phyloP scores from a whole-genome alignment of 2,888 invertebrate species.

The Acheta domesticus region DNA sequence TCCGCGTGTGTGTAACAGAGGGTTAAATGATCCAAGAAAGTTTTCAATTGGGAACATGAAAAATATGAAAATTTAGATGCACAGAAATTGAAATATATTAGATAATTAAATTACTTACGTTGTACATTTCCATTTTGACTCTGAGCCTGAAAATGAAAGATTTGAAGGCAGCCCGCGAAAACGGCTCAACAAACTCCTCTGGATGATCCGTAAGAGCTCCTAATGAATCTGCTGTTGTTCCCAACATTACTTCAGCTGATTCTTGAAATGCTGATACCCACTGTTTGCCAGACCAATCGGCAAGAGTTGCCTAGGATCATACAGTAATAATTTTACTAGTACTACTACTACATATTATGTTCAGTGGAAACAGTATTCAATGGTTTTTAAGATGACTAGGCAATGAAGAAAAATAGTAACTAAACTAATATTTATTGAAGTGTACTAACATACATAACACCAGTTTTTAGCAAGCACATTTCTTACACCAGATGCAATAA shows the following conservation, averaged over 20 bases:
- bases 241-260: conserved; percentile 73
- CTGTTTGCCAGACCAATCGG: conserved; percentile 81
- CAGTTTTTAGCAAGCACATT: too few relatives aligned
- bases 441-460: too few relatives aligned
- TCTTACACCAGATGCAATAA: too few relatives aligned
- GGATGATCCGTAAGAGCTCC: conserved; percentile 63
- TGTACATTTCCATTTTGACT: conserved; percentile 86
- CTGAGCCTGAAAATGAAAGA: conserved; percentile 79
- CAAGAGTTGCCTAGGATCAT: conserved; percentile 68
- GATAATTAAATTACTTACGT: conserved; percentile 54
- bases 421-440: too few relatives aligned
- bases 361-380: neutral
- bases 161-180: conserved; percentile 73
- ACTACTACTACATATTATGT: neutral
- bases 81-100: too few relatives aligned
- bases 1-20: too few relatives aligned
- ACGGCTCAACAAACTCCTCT: conserved; percentile 62
- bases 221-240: conserved; percentile 67
- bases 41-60: too few relatives aligned
- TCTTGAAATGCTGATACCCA: conserved; percentile 92
- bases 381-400: neutral
- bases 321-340: conserved; percentile 20
- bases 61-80: too few relatives aligned
- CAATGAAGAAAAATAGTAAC: neutral
- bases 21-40: too few relatives aligned